phyloP scores from a whole-genome alignment of 2,888 invertebrate genomes.

The Nomada lathburiana region DNA sequence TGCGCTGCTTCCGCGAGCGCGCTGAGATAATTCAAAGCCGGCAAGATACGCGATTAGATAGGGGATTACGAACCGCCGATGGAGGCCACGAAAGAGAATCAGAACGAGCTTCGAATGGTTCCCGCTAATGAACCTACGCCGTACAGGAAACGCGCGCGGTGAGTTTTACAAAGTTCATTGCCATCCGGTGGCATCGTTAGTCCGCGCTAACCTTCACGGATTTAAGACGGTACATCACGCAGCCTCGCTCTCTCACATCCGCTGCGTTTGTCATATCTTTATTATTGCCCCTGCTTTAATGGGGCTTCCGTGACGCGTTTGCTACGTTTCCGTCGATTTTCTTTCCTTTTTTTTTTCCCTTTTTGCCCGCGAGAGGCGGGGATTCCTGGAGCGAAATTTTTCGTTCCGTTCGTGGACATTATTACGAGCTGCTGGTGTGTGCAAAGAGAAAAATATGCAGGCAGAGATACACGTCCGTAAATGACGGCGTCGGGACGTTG shows the following conservation, averaged over 20 bases:
- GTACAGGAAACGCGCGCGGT: slow-evolving; percentile 58
- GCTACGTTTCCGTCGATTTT: slow-evolving; percentile 18
- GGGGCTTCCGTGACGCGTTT: slow-evolving; percentile 36
- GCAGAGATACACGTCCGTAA: slow-evolving; percentile 13
- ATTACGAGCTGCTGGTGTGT: slow-evolving; percentile 9
- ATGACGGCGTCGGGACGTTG: not conserved
- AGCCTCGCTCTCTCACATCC: slow-evolving; percentile 26
- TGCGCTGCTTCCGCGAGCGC: slow-evolving; percentile 34
- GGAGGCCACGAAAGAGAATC: slow-evolving; percentile 30
- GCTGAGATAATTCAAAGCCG: slow-evolving; percentile 55
- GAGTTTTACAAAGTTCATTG: slow-evolving; percentile 58
- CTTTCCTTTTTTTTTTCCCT: not conserved
- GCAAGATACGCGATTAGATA: slow-evolving; percentile 51
- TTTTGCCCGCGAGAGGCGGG: not conserved
- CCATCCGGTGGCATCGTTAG: slow-evolving; percentile 59
- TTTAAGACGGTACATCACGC: slow-evolving; percentile 58
- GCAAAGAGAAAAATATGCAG: not conserved
- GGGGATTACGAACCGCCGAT: slow-evolving; percentile 50
- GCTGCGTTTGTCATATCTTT: slow-evolving; percentile 60
- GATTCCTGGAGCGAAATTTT: slow-evolving; percentile 24
- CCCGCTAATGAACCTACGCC: slow-evolving; percentile 61
- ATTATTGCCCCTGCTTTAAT: slow-evolving; percentile 58
- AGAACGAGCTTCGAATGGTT: slow-evolving; percentile 52
- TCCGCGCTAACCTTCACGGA: slow-evolving; percentile 60
- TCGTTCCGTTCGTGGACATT: slow-evolving; percentile 22